Evolutionary conservation across 2,888 invertebrate species (phyloP), one percentile per base, ranked within the genome.

Genomic region (Odontocolon sp.): DNA sequence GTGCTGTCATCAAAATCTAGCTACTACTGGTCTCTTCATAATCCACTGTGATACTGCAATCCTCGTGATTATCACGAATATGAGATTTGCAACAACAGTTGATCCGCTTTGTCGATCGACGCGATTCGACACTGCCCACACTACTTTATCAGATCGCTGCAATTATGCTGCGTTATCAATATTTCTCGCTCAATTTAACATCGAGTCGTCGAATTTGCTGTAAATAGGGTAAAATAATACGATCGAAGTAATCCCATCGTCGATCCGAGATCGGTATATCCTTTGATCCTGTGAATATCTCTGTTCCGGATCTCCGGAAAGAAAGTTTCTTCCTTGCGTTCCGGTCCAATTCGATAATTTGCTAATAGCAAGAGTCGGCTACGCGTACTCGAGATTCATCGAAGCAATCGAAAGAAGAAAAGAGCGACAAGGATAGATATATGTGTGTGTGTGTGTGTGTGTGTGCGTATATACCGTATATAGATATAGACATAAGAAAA

Each of bases 311-410:
- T 79, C 76, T 69, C 4, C 52, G 54, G 33, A 9, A 64, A 63
- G 80, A 78, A 80, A 80, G 78, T 77, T 77, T 73, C 73, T 42
- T 52, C 61, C 69, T 50, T 42, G 54, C 70, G 79, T 80, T 80
- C 68, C 78, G 78, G 80, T 80, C 80, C 78, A 78, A 78, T 80
- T 80, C 78, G 57, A 80, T 68, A 72, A 80, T 78, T 66, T 56
- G 68, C 31, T 78, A 67, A 75, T 66, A 73, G 66, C 63, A 77
- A 77, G 69, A 77, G 77, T 73, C 47, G 73, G 57, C 28, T 9
- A 18, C 26, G 40, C 42, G 52, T 6, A 26, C 47, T 21, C 16
- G 26, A 36, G 28, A 31, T 23, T 52, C n/a, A 36, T 40, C 33
- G 45, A 11, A 18, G 8, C 26, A 18, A 16, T 57, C 67, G 40